A percentile compares a stretch with the other conserved stretches of the same genome.
Evolutionary conservation across 2,797 vertebrate species (phyloP).

Genomic region (Cynopterus sphinx): DNA sequence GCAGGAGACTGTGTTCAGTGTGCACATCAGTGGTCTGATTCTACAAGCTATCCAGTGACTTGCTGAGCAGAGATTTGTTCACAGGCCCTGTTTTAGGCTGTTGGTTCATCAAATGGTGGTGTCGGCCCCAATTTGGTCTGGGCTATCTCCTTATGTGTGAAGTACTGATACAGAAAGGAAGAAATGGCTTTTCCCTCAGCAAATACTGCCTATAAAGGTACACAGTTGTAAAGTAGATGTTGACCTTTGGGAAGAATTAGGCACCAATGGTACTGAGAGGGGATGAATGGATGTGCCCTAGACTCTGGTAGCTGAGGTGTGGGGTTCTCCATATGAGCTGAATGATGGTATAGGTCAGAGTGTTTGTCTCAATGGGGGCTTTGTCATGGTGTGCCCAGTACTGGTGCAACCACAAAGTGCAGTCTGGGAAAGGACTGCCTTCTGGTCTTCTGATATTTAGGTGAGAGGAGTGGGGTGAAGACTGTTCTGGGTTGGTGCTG

Average conservation of each 20-base stretch:
- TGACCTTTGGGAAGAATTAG: not conserved
- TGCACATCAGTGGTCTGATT: not conserved
- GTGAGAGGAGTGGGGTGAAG: no score
- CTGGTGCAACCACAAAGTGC: not conserved
- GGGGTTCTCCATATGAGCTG: not conserved
- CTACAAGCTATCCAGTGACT: not conserved
- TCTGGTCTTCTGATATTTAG: not conserved
- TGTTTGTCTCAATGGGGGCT: not conserved
- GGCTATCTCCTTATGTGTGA: not conserved
- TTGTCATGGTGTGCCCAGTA: not conserved
- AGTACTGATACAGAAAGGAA: not conserved
- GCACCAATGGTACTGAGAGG: not conserved
- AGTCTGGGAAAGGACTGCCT: not conserved
- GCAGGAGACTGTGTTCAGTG: not conserved
- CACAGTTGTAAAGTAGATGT: not conserved
- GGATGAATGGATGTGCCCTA: not conserved
- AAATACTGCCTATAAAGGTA: not conserved
- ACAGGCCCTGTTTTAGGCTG: not conserved
- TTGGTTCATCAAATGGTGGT: not conserved
- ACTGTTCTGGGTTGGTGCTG: not conserved
- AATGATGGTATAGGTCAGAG: not conserved
- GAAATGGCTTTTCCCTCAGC: not conserved
- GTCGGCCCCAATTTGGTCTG: not conserved
- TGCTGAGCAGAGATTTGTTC: not conserved
- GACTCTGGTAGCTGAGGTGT: not conserved